Base-by-base conservation (phyloP, 2,797 vertebrate genomes). In the Toxotes lorentzi region DNA sequence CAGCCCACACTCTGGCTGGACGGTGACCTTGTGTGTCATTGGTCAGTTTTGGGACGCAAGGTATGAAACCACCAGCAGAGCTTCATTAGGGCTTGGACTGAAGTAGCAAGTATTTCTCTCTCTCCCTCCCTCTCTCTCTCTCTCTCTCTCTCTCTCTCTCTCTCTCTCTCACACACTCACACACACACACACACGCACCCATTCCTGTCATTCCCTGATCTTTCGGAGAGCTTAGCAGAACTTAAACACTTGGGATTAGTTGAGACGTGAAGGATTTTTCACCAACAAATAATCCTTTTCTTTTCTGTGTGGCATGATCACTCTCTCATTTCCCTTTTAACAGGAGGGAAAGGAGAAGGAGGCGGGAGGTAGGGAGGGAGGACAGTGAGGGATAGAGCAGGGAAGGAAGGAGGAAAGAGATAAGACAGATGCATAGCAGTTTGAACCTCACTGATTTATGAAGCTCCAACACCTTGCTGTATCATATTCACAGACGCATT, bases 241-340 rank as follows among this genome's bases (percentile, higher is more conserved):
- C 73, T 88, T 85, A 86, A 93, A 91, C 83, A 86, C 60, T 83
- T 75, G 14, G 77, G 88, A 91, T 92, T 92, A 92, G 84, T 82
- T 78, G 67, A 92, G 76, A 86, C 43, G 51, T 85, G 77, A 81
- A 68, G 68, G 74, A 85, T 89, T 91, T 92, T 81, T 83, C 78
- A 84, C 86, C 67, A 84, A 76, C 72, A 86, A 89, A 82, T 90
- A 88, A 87, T 91, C 86, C 72, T 79, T 86, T 83, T 86, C 68
- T 78, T 86, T 45, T 70, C 63, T 21, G 47, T 79, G 72, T 85
- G 88, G 78, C 74, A 75, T 62, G 64, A 83, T 84, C 70, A 30
- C 30, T 70, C 68, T 81, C 35, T 79, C 40, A 41, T 79, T 67
- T 40, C 43, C 47, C 50, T 72, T 74, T 66, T 73, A 34, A 65